Evolutionary conservation across 2,797 vertebrate genomes (phyloP), one percentile per base, ranked within the genome.

Genomic region (Eulemur coronatus): DNA sequence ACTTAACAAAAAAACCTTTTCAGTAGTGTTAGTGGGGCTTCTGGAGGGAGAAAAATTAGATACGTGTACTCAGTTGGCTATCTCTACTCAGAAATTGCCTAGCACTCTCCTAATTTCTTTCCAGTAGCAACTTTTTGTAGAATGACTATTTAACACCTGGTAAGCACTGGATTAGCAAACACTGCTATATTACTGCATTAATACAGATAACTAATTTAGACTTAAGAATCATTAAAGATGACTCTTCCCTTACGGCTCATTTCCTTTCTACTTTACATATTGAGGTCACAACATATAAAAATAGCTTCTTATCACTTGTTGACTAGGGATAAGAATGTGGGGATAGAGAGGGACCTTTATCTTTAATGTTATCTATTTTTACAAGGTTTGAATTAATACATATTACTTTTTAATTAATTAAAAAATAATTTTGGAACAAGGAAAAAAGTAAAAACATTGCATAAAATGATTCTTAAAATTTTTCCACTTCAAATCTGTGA

Each of bases 331-430:
- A 48, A 69, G 57, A 84, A 41, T 89, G 41, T 86, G 17, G 52
- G 38, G 13, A 50, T 75, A 84, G 30, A 67, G 46, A 48, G 43
- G 4, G 7, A 52, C 22, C 4, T 76, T 95, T 94, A 48, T 95
- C 52, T 65, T 95, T 28, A 55, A 6, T 89, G 48, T n/a, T 65
- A 55, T 59, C 87, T 95, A 92, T 96, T 92, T 95, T 97, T 97
- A 84, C 7, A 96, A 38, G 84, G 38, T 76, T 94, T 73, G 28
- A 75, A 76, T 94, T 92, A 82, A 89, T 96, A 67, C 70, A 10
- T 65, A 92, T 91, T 93, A 94, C 82, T 95, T 80, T 91, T 93
- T 86, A 96, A 91, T 91, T 91, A 93, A 75, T 75, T 85, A 80
- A 48, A 85, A 96, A 90, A 48, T 70, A 84, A 84, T 94, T 97